Base-by-base conservation (phyloP, 1,140 invertebrate species). In the Phortica variegata region DNA sequence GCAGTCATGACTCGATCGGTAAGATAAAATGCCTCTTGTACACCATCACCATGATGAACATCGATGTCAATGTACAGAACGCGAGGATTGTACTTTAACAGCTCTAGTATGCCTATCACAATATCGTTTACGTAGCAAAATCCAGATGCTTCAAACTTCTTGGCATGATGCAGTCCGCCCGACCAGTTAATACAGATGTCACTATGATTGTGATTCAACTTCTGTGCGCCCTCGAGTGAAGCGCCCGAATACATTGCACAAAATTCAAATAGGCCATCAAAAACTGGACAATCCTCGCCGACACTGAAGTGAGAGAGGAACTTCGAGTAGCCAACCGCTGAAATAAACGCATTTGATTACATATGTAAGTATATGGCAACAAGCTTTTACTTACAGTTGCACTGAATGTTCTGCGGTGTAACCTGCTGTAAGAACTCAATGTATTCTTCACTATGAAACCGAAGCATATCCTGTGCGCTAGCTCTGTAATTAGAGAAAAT, bases 101-200 rank as follows among this genome's bases (percentile, higher is more conserved):
- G 79, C 77, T 99, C 97, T 43, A 99, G 78, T 61, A 99, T 99
- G 1, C 90, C 95, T 53, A 99, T 93, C 0, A 98, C 97, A 59
- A 99, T 99, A 75, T 99, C 97, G 73, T 99, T 99, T 1, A 76
- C 75, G 40, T 77, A 77, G 38, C 73, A 77, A 23, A 77, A 77
- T 0, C 84, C 84, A 9, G 94, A 97, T 1, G 96, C 95, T 80
- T 98, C 96, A 73, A 95, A 97, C 76, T 99, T 99, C 77, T 99
- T 99, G 0, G 97, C 97, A 80, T 99, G 97, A 82, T 99, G 97
- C 17, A 99, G 79, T 1, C 97, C 97, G 13, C 97, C 97, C 3
- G 94, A 94, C 97, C 97, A 99, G 78, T 99, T 99, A 17, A 99
- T 90, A 6, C 95, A 97, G 58, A 99, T 98, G 75, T 99, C 97